A percentile compares a stretch with the other conserved stretches of the same genome.
These are phyloP conservation scores for Lutraria lutraria DNA, from an alignment of 2,888 invertebrate genomes.

Conservation along the genomic window DNA sequence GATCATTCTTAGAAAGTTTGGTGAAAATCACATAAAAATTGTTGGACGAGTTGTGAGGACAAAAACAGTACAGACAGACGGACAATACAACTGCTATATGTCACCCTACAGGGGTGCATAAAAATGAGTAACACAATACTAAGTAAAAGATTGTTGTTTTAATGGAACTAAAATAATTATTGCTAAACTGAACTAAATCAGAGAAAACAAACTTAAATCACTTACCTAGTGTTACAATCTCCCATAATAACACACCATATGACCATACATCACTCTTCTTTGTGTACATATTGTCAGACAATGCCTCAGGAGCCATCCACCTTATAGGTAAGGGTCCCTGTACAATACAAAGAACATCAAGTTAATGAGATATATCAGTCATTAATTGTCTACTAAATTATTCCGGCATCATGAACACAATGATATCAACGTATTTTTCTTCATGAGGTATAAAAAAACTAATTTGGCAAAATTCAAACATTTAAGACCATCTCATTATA, in stretches of 20 bases:
- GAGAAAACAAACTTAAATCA: neutral
- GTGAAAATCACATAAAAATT: no score
- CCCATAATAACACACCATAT: conserved; percentile 97
- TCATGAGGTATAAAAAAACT: no score
- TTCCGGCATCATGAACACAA: neutral
- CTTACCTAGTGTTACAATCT: conserved; percentile 94
- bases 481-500: neutral
- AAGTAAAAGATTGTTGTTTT: no score
- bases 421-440: neutral
- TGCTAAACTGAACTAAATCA: neutral
- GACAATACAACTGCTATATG: no score
- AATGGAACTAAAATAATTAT: no score
- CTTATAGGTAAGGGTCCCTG: conserved; percentile 89
- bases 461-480: neutral
- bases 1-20: no score
- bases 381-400: neutral
- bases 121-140: no score
- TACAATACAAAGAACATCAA: conserved; percentile 2
- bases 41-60: no score
- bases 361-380: neutral
- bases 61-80: no score
- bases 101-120: no score
- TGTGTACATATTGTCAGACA: conserved; percentile 97
- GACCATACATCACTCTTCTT: conserved; percentile 98
- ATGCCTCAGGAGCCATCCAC: conserved; percentile 98